Base-by-base conservation (phyloP, 2,888 invertebrate species). In the Cataglyphis cursor region DNA sequence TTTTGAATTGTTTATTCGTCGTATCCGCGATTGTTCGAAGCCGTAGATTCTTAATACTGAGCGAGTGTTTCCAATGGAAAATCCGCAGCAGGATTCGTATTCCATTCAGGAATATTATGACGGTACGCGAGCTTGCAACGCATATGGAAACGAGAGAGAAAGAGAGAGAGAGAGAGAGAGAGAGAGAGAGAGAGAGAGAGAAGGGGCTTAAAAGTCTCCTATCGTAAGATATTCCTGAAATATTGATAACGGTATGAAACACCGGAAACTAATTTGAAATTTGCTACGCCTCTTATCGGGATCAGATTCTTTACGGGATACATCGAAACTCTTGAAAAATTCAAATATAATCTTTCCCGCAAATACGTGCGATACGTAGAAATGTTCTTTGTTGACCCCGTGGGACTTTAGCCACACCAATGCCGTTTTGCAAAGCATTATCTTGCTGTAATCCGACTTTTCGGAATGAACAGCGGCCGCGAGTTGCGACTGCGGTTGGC, bases 371-470 rank as follows among this genome's bases (percentile, higher is more conserved):
- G 51, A n/a, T 35, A 61, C 48, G 48, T 70, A n/a, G 70, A 57
- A 80, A 80, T 12, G 44, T 18, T 0, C 24, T n/a, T 59, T n/a
- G 78, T 57, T 66, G 70, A 70, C 48, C 54, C 31, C 57, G 31
- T 61, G 44, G n/a, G 35, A 76, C 41, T 78, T 64, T 31, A 48
- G n/a, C 10, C 8, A 24, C 41, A 51, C 41, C 76, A 38, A n/a
- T n/a, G 62, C 61, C 75, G 75, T 51, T 78, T 62, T 51, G 66
- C 70, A 72, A 68, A 35, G 57, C 81, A 84, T 84, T 85, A 87
- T 83, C 85, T 86, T 73, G 66, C 64, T 78, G 73, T 84, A 83
- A 87, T 87, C 80, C 76, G 65, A 85, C 85, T 87, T 82, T 82
- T 82, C 85, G 80, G 78, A 74, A 73, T 81, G 82, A 88, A 84